Conservation (phyloP, 2,113 vertebrate species). For the Eolophus roseicapilla region DNA sequence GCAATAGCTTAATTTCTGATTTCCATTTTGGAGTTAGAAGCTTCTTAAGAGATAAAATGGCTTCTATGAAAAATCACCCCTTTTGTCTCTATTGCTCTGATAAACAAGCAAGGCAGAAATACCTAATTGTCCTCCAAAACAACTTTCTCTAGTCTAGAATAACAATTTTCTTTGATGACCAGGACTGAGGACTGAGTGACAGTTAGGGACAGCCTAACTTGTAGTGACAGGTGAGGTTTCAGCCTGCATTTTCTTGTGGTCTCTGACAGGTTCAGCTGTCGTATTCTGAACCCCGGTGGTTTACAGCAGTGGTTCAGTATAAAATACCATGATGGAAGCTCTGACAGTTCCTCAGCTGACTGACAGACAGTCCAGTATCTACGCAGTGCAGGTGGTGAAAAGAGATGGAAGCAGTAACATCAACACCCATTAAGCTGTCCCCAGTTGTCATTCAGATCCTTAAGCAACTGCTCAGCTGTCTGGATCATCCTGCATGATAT, state of each 20-base stretch:
- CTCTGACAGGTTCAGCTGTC: not conserved
- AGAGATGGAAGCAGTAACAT: constrained; percentile 23
- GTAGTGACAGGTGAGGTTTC: not conserved
- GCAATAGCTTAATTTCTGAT: not conserved
- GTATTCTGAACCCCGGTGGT: not conserved
- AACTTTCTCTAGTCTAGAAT: not conserved
- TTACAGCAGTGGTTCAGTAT: not conserved
- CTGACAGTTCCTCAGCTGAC: constrained; percentile 22
- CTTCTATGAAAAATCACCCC: not conserved
- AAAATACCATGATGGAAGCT: not conserved
- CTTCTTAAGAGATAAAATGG: constrained; percentile 6
- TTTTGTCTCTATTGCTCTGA: not conserved
- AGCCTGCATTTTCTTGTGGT: not conserved
- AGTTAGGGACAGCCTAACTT: not conserved
- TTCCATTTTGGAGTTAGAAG: constrained; percentile 20
- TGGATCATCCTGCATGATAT: not conserved
- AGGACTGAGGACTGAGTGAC: not conserved
- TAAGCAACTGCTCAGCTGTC: constrained; percentile 19
- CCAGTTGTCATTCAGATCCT: constrained; percentile 29
- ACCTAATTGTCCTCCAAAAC: not conserved
- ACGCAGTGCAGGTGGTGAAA: constrained; percentile 43
- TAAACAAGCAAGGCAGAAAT: not conserved
- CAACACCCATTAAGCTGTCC: constrained; percentile 48
- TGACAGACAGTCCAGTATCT: constrained; percentile 56
- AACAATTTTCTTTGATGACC: not conserved